Conservation (phyloP, 2,888 invertebrate species). For the Dryadula phaetusa region DNA sequence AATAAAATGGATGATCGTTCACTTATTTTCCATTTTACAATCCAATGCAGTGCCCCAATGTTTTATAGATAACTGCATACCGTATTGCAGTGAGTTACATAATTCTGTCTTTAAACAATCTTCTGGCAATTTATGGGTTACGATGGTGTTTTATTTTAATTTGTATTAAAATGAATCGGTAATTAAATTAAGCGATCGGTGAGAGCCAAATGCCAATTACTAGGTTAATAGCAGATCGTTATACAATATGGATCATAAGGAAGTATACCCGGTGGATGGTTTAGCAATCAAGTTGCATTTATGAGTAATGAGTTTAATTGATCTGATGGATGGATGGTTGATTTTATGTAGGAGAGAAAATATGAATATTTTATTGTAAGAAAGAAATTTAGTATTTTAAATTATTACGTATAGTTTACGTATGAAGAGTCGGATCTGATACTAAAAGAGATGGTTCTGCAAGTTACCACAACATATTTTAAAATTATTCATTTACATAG, state of each 20-base stretch:
- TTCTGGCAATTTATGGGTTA: slow-evolving; percentile 30
- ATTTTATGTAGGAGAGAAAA: neutral
- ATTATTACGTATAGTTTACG: no score
- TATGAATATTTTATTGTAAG: neutral
- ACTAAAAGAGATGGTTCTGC: no score
- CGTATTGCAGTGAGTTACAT: slow-evolving; percentile 45
- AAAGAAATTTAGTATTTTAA: no score
- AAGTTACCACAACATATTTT: no score
- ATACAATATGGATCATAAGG: neutral
- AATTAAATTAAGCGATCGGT: neutral
- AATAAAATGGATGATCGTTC: slow-evolving; percentile 27
- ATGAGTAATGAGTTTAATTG: neutral
- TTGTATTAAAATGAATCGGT: neutral
- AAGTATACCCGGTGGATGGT: neutral
- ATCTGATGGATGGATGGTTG: neutral
- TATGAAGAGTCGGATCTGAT: no score
- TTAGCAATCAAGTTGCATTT: slow-evolving; percentile 6
- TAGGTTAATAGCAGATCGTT: neutral
- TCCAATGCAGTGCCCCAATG: slow-evolving; percentile 41
- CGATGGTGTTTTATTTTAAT: neutral
- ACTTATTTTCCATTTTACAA: slow-evolving; percentile 44
- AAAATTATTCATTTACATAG: no score
- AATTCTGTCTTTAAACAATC: slow-evolving; percentile 40
- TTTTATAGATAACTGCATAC: slow-evolving; percentile 44
- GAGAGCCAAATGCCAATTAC: neutral